Percentiles rank a stretch among this genome's conserved stretches.
These are phyloP conservation scores for Drosophila yooni DNA, from an alignment of 2,888 invertebrate genomes.

Conservation along the genomic window DNA sequence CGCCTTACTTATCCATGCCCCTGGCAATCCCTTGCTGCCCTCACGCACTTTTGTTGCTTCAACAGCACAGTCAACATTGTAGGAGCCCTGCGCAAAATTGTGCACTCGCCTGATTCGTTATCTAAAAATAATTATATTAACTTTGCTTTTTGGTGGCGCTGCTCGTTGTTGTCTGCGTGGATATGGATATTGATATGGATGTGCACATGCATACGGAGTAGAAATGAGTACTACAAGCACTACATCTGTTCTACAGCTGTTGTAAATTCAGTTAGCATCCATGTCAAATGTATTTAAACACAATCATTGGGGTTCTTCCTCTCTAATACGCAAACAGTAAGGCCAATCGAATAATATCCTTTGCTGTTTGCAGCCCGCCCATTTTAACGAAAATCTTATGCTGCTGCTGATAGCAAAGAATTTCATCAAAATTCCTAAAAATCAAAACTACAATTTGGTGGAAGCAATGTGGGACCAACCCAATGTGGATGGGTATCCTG, in stretches of 20 bases:
- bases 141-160: constrained; percentile 71
- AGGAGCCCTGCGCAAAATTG: constrained; percentile 58
- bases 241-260: constrained; percentile 8
- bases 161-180: constrained; percentile 31
- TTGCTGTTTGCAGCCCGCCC: constrained; percentile 27
- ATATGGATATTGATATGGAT: constrained; percentile 1
- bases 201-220: constrained; percentile 2
- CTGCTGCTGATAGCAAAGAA: constrained; percentile 39
- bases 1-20: constrained; percentile 1
- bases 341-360: background rate
- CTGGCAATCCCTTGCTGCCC: constrained; percentile 2
- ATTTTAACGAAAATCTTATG: constrained; percentile 15
- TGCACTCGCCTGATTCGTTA: constrained; percentile 79
- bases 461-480: background rate
- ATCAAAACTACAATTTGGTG: constrained; percentile 29
- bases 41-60: constrained; percentile 59
- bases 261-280: constrained; percentile 37
- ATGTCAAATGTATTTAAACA: constrained; percentile 17
- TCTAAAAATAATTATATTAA: constrained; percentile 81
- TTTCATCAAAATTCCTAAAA: constrained; percentile 68
- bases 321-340: background rate
- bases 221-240: background rate
- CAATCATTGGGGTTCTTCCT: background rate
- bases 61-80: constrained; percentile 42
- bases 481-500: background rate